Evolutionary conservation across 2,888 invertebrate species (phyloP).

Genomic region (Nemapogon koenigi): DNA sequence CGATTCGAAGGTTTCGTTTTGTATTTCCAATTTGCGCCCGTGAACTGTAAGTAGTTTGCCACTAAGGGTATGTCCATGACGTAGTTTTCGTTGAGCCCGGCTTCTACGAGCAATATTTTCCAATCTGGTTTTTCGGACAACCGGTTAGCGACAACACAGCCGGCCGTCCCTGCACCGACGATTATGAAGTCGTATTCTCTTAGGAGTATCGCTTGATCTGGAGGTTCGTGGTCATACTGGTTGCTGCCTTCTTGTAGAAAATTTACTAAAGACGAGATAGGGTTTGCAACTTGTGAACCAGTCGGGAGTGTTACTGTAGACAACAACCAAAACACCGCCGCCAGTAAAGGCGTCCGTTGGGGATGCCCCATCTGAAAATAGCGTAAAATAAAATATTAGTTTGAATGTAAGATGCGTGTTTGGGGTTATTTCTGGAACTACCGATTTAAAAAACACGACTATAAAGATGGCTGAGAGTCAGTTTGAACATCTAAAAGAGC

Average conservation of each 20-base stretch:
- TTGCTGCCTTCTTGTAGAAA: constrained; percentile 60
- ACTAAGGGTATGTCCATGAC: constrained; percentile 80
- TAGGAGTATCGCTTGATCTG: constrained; percentile 50
- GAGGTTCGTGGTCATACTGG: constrained; percentile 59
- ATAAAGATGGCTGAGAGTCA: too few relatives aligned
- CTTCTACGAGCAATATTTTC: constrained; percentile 75
- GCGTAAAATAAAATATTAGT: too few relatives aligned
- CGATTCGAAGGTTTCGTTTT: constrained; percentile 77
- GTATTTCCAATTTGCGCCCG: constrained; percentile 80
- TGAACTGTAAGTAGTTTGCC: constrained; percentile 75
- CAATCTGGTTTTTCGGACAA: constrained; percentile 73
- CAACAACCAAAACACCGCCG: constrained; percentile 4
- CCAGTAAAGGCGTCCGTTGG: constrained; percentile 22
- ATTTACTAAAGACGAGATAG: constrained; percentile 55
- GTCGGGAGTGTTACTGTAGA: constrained; percentile 18
- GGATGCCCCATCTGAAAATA: constrained; percentile 46
- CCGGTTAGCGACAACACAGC: constrained; percentile 77
- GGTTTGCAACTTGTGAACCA: constrained; percentile 33
- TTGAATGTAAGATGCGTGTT: too few relatives aligned
- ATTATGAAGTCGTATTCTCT: constrained; percentile 78
- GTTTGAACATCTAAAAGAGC: too few relatives aligned
- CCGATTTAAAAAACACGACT: too few relatives aligned
- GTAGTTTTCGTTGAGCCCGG: constrained; percentile 73
- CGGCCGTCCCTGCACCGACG: constrained; percentile 83
- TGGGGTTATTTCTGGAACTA: too few relatives aligned